phyloP scores from a whole-genome alignment of 2,797 vertebrate species.

The Artibeus lituratus region DNA sequence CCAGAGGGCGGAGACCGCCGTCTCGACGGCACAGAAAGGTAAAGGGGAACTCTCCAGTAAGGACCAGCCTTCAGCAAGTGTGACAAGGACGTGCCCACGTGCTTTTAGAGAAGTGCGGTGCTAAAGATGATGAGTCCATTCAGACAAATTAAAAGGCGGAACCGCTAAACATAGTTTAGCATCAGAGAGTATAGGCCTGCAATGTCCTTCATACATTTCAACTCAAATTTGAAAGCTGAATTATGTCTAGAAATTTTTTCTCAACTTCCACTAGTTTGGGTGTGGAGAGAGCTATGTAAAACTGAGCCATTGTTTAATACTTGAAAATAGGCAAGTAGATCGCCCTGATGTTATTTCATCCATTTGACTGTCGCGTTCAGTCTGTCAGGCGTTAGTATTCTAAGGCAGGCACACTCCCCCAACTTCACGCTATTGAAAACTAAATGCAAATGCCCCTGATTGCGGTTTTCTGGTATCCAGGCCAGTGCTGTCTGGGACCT shows the following conservation, averaged over 20 bases:
- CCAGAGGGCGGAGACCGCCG: slow-evolving; percentile 64
- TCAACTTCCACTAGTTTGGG: background rate
- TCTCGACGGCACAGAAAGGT: slow-evolving; percentile 90
- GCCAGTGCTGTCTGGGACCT: background rate
- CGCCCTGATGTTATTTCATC: background rate
- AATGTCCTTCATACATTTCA: background rate
- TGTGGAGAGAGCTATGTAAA: background rate
- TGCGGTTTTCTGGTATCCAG: background rate
- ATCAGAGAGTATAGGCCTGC: background rate
- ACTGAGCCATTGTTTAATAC: background rate
- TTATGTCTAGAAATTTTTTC: background rate
- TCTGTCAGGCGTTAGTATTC: background rate
- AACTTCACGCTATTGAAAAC: background rate
- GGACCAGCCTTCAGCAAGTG: background rate
- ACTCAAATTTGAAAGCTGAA: background rate
- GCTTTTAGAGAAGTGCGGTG: background rate
- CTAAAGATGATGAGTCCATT: background rate
- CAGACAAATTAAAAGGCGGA: background rate
- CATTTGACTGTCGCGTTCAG: background rate
- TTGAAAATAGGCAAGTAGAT: background rate
- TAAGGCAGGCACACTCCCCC: background rate
- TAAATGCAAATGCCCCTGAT: background rate
- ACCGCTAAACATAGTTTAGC: background rate
- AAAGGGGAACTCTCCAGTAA: background rate
- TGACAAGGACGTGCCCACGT: background rate